Evolutionary conservation across 2,797 vertebrate species (phyloP).

Genomic region (Muraenolepis orangiensis): DNA sequence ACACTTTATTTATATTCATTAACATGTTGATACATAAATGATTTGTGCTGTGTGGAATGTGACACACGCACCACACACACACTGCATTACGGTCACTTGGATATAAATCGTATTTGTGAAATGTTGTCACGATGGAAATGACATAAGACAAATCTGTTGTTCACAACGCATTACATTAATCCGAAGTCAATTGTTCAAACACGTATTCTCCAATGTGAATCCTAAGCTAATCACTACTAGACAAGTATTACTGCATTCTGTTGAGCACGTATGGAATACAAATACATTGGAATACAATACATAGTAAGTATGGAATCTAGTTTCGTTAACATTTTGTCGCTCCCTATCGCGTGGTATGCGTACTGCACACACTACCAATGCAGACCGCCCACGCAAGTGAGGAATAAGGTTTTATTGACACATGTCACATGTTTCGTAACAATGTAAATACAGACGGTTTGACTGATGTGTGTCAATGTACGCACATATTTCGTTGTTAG

Average conservation of each 20-base stretch:
- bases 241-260: not conserved
- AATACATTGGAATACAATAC: not conserved
- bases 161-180: not conserved
- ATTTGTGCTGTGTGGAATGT: too few relatives aligned
- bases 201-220: not conserved
- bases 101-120: not conserved
- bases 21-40: too few relatives aligned
- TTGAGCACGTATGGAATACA: not conserved
- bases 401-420: conserved; percentile 50
- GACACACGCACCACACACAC: too few relatives aligned
- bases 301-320: not conserved
- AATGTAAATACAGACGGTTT: not conserved
- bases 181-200: not conserved
- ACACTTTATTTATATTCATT: too few relatives aligned
- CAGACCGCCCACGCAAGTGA: conserved; percentile 1
- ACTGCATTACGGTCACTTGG: too few relatives aligned
- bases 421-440: conserved; percentile 14
- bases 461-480: not conserved
- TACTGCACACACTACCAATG: conserved; percentile 13
- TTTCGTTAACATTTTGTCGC: not conserved
- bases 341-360: not conserved
- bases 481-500: not conserved
- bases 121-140: not conserved
- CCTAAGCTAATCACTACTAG: not conserved
- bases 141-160: not conserved